Evolutionary conservation across 1,140 invertebrate genomes (phyloP), one percentile per base, ranked within the genome.

Genomic region (Cyphomyrmex costatus): DNA sequence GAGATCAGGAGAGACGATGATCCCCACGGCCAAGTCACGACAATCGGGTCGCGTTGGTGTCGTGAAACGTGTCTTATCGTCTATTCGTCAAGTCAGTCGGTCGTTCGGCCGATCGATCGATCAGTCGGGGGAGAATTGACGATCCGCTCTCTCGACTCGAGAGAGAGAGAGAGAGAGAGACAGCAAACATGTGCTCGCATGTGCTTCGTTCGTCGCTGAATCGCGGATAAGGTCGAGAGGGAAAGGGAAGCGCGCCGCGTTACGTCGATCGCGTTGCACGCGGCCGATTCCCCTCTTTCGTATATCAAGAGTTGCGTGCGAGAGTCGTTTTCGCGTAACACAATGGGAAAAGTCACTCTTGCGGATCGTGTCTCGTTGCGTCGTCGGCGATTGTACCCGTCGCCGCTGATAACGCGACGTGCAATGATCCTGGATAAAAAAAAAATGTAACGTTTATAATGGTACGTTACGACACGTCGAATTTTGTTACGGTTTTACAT

Each of bases 231-330:
- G 53, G 27, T 74, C 53, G 79, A 60, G 56, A 74, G 27, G 53
- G 68, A 83, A 74, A 83, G 68, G 68, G 79, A 83, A 83, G n/a
- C 24, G 73, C 53, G 51, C 42, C 53, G 51, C 42, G 65, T 83
- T 74, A 68, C 63, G 42, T 65, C 76, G 63, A 79, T 68, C 46
- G 77, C 49, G 30, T 53, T 70, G 63, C 66, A 74, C 53, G 36
- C 70, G 42, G 30, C 12, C 53, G 51, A 46, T 73, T 83, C 68
- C 33, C 24, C 16, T 6, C n/a, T 36, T 36, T 36, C 16, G 21
- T 30, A 42, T 42, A 42, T 42, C n/a, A 58, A 70, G 78, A 80
- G 4, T 42, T 70, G 78, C 78, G 63, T 46, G 77, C 46, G 46
- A 36, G 30, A 51, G 46, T 53, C 46, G 14, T 46, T 79, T 68